Conservation (phyloP, 2,888 invertebrate species). For the Polydrusus tereticollis region DNA sequence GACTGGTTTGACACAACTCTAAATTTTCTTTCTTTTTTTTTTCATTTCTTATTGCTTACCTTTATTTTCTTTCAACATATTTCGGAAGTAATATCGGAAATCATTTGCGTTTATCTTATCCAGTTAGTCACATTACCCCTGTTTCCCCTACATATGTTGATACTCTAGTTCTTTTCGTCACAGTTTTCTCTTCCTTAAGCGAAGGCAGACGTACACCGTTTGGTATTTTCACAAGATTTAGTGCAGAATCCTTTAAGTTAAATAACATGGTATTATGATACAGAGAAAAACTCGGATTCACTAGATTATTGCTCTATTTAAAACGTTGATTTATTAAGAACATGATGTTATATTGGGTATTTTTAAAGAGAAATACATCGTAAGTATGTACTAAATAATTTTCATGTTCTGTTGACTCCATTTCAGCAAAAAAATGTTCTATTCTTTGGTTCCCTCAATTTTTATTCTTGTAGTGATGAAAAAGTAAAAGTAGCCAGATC, state of each 20-base stretch:
- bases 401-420: too few relatives aligned
- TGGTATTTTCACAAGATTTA: neutral
- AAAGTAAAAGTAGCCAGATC: too few relatives aligned
- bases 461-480: too few relatives aligned
- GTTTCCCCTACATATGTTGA: neutral
- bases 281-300: neutral
- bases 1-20: too few relatives aligned
- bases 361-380: too few relatives aligned
- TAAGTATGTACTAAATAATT: too few relatives aligned
- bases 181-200: constrained; percentile 10
- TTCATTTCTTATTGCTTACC: too few relatives aligned
- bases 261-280: neutral
- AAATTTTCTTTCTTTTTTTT: too few relatives aligned
- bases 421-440: too few relatives aligned
- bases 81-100: neutral
- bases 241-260: neutral
- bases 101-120: neutral
- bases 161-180: constrained; percentile 7
- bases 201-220: neutral
- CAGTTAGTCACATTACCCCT: neutral
- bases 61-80: too few relatives aligned
- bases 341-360: too few relatives aligned
- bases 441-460: too few relatives aligned
- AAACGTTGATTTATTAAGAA: neutral
- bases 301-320: neutral